Evolutionary conservation across 2,113 vertebrate species (phyloP).

Genomic region (Nettapus auritus): DNA sequence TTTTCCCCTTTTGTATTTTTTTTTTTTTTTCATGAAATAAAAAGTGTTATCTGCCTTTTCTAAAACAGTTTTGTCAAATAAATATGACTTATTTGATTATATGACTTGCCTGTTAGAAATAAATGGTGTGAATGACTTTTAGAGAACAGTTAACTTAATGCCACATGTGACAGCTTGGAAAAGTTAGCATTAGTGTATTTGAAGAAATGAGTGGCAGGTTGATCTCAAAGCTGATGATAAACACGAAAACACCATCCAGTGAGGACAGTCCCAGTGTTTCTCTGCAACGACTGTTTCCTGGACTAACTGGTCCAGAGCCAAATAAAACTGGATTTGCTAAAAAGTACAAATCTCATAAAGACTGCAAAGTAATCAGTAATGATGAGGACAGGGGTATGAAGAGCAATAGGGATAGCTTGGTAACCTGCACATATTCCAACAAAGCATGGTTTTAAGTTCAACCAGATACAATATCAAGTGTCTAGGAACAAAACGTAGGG

Average conservation of each 20-base stretch:
- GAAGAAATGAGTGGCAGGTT: neutral
- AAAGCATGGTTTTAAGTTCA: neutral
- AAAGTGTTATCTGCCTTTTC: neutral
- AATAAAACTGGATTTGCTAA: neutral
- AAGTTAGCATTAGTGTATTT: neutral
- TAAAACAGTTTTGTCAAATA: neutral
- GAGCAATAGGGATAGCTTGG: neutral
- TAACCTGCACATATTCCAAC: neutral
- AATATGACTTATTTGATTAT: neutral
- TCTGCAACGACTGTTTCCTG: neutral
- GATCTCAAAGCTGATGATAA: neutral
- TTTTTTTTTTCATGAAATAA: neutral
- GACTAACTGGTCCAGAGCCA: neutral
- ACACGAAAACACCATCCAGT: neutral
- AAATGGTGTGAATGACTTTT: neutral
- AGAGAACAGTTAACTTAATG: neutral
- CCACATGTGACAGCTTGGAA: neutral
- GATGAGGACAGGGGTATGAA: neutral
- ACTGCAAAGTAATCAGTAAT: neutral
- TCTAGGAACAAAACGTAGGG: neutral
- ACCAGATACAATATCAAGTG: neutral
- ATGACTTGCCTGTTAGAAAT: neutral
- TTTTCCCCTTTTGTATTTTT: neutral
- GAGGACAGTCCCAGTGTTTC: neutral
- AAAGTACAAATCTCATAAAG: neutral